phyloP scores from a whole-genome alignment of 2,113 vertebrate genomes.

The Planiliza haematocheilus region DNA sequence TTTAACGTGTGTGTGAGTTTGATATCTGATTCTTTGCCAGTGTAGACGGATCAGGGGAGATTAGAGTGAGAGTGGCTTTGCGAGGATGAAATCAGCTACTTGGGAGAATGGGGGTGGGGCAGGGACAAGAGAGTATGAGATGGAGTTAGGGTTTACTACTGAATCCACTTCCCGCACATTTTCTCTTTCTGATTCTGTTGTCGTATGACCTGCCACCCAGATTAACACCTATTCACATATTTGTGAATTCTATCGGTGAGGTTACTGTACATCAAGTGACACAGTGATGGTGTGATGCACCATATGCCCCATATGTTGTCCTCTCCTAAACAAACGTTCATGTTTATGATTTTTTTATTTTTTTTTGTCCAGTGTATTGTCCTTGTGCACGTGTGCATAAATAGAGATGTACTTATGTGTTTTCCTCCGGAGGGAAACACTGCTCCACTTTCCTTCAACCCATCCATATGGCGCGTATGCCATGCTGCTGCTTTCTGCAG shows the following conservation, averaged over 20 bases:
- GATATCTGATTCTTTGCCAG: constrained; percentile 74
- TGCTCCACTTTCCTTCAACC: constrained; percentile 67
- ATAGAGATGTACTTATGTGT: constrained; percentile 54
- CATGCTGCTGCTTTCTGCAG: constrained; percentile 48
- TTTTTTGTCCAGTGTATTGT: constrained; percentile 19
- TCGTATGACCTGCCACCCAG: background rate
- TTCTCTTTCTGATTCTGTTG: constrained; percentile 14
- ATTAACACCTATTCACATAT: constrained; percentile 10
- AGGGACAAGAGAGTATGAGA: constrained; percentile 32
- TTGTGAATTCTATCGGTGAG: background rate
- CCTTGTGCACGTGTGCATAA: constrained; percentile 47
- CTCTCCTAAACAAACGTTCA: background rate
- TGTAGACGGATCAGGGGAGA: constrained; percentile 75
- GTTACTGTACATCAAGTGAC: constrained; percentile 34
- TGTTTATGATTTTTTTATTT: constrained; percentile 11
- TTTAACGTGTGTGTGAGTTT: constrained; percentile 48
- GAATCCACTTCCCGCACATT: constrained; percentile 19
- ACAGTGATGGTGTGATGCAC: constrained; percentile 21
- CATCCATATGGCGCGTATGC: constrained; percentile 73
- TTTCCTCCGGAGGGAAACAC: constrained; percentile 74
- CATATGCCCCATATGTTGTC: constrained; percentile 34
- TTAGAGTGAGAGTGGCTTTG: constrained; percentile 78
- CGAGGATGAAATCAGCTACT: constrained; percentile 80
- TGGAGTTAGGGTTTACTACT: constrained; percentile 40
- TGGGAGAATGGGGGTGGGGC: constrained; percentile 42